Evolutionary conservation across 2,797 vertebrate genomes (phyloP), one percentile per base, ranked within the genome.

Genomic region (Eleutherodactylus coqui): DNA sequence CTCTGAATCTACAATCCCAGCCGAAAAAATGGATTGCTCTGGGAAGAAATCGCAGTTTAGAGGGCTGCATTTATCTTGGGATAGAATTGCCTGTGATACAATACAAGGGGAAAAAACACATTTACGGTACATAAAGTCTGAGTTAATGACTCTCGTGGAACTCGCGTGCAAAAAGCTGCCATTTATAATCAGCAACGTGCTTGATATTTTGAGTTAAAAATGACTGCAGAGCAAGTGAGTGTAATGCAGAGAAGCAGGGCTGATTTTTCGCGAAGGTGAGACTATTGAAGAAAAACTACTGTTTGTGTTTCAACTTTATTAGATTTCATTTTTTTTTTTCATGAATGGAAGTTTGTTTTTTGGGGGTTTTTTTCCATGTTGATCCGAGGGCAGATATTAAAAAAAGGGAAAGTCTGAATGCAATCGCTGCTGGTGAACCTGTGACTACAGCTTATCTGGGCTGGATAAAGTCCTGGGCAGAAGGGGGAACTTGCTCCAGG

Each of bases 181-280:
- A 89, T 92, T 94, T 94, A 93, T 94, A 94, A 95, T 94, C 93
- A 93, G 92, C 91, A 91, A 89, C 90, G 89, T 90, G 91, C 91
- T 90, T 90, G 92, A 89, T 92, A 90, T 90, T 92, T 92, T 90
- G 92, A 93, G 92, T 93, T 90, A 90, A 92, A 91, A 92, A 88
- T 93, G 91, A 94, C 93, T 94, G 91, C 93, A 93, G 92, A 90
- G 93, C 90, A 93, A 92, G 90, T 91, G 92, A 94, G 88, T 91
- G 89, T 84, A 47, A 92, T 89, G 90, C 90, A 90, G 91, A 90
- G 90, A 91, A 90, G 83, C 41, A 41, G 90, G 91, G 91, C 87
- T 90, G 87, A 79, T 91, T 93, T 93, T 81, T n/a, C 8, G 27
- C 29, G 64, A 53, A 72, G 32, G 5, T 13, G 27, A 72, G 47